phyloP scores from a whole-genome alignment of 2,113 vertebrate genomes.

The Salvelinus fontinalis region DNA sequence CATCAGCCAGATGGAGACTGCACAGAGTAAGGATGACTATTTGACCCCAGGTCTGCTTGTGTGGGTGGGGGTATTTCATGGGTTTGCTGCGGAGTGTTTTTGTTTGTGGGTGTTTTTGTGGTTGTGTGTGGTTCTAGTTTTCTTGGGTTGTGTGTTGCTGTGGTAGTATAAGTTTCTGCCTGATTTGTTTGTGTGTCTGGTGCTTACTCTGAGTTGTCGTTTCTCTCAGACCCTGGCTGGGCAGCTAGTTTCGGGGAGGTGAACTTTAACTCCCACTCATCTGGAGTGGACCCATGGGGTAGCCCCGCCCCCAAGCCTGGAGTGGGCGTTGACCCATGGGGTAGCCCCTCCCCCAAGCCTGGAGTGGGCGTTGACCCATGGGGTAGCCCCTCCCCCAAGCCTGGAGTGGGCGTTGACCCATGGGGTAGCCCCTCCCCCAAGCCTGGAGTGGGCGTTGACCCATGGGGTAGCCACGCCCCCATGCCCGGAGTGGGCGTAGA shows the following conservation, averaged over 20 bases:
- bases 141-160: background rate
- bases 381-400: no score
- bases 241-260: constrained; percentile 81
- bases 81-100: background rate
- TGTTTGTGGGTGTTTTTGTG: constrained; percentile 2
- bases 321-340: no score
- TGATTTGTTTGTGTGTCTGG: constrained; percentile 25
- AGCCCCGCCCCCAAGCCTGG: background rate
- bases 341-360: no score
- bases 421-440: background rate
- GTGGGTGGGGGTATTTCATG: background rate
- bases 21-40: constrained; percentile 49
- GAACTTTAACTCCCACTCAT: constrained; percentile 66
- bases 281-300: constrained; percentile 34
- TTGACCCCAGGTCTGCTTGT: background rate
- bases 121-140: background rate
- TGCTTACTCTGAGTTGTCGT: background rate
- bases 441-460: no score
- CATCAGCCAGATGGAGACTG: constrained; percentile 29
- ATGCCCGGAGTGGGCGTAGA: no score
- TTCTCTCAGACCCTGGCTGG: constrained; percentile 76
- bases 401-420: background rate
- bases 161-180: background rate
- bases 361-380: no score
- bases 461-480: no score